Conservation (phyloP, 2,888 invertebrate species). For the Brachycybe producta region DNA sequence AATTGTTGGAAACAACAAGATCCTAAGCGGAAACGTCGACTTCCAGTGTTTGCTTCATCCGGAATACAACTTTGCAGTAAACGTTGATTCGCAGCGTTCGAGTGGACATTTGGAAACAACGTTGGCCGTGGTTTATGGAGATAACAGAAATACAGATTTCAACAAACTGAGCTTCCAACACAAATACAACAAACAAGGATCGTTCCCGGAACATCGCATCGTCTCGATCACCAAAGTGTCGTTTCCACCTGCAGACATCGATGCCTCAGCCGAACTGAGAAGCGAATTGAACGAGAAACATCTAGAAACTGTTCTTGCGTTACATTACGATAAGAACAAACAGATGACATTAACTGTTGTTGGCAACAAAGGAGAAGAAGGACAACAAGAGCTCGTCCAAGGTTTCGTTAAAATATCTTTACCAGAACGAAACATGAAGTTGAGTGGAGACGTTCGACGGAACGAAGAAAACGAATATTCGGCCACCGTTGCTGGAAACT, state of each 20-base stretch:
- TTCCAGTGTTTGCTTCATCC: conserved; percentile 20
- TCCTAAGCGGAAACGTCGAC: conserved; percentile 15
- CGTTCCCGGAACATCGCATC: conserved; percentile 4
- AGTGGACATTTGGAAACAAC: conserved; percentile 21
- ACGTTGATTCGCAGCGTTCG: conserved; percentile 20
- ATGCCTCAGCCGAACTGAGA: conserved; percentile 2
- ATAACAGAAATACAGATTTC: background rate
- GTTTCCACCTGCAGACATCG: conserved; percentile 7
- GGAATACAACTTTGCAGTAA: conserved; percentile 19
- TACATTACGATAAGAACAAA: background rate
- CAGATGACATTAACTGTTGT: background rate
- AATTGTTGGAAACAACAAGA: background rate
- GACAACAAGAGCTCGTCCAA: conserved; percentile 4
- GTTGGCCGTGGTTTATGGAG: conserved; percentile 18
- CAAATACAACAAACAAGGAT: conserved; percentile 7
- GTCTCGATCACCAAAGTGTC: background rate
- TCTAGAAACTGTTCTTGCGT: conserved; percentile 1
- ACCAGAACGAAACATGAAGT: conserved; percentile 1
- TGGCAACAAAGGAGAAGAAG: background rate
- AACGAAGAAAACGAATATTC: background rate
- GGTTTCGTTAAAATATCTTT: conserved; percentile 5
- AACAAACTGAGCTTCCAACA: conserved; percentile 19
- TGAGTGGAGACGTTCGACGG: conserved; percentile 5
- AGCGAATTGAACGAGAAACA: background rate
- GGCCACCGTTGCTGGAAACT: background rate